Evolutionary conservation across 2,113 vertebrate species (phyloP).

Genomic region (Coptodon bakossiorum): DNA sequence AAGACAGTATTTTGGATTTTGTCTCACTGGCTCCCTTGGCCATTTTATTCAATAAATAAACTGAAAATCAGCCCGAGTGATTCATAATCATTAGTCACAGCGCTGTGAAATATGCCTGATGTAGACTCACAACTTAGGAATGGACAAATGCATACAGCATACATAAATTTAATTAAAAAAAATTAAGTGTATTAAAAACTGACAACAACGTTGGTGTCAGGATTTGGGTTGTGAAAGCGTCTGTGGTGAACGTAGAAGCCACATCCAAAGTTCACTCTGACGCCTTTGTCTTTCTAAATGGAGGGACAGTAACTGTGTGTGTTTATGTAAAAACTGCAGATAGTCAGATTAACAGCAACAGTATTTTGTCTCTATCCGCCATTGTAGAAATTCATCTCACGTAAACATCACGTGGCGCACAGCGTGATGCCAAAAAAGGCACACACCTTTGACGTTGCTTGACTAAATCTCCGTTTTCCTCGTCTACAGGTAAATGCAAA

Average conservation of each 20-base stretch:
- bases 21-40: neutral
- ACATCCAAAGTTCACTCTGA: too few relatives aligned
- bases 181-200: too few relatives aligned
- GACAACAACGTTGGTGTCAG: too few relatives aligned
- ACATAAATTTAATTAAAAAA: too few relatives aligned
- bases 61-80: neutral
- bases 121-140: neutral
- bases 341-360: neutral
- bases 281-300: too few relatives aligned
- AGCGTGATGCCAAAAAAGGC: neutral
- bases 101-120: neutral
- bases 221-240: too few relatives aligned
- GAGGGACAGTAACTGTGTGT: neutral
- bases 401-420: neutral
- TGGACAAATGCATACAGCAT: too few relatives aligned
- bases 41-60: neutral
- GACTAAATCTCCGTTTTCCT: neutral
- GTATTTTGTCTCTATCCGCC: neutral
- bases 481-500: neutral
- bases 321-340: neutral
- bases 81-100: too few relatives aligned
- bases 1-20: neutral
- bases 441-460: neutral
- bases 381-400: neutral
- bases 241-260: too few relatives aligned